These are phyloP conservation scores for Salvelinus namaycush DNA, from an alignment of 2,113 vertebrate species.

Conservation along the genomic window DNA sequence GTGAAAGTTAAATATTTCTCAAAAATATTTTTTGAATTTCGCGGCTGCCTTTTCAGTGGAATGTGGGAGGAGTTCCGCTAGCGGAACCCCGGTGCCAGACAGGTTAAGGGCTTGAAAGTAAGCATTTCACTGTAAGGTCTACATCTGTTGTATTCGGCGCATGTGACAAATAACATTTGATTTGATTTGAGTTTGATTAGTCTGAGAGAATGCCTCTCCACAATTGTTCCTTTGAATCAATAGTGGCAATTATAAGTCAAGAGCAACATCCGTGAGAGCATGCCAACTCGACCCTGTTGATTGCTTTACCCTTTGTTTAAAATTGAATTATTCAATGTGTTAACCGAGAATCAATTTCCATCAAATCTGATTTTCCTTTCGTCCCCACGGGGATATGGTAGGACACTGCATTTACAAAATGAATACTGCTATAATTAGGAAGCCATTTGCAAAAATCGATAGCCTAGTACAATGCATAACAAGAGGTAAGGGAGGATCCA, in stretches of 20 bases:
- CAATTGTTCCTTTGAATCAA: background rate
- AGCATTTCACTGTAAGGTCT: too few species aligned
- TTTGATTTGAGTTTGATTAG: too few species aligned
- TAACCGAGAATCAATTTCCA: slow-evolving; percentile 36
- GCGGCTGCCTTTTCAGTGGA: too few species aligned
- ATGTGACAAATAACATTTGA: too few species aligned
- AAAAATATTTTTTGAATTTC: too few species aligned
- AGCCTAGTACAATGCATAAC: slow-evolving; percentile 32
- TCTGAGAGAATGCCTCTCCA: background rate
- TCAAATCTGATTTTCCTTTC: slow-evolving; percentile 34
- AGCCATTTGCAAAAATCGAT: slow-evolving; percentile 46
- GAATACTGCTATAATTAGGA: slow-evolving; percentile 59
- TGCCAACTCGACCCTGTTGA: slow-evolving; percentile 6
- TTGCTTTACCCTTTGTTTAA: slow-evolving; percentile 41
- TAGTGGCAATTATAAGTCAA: background rate
- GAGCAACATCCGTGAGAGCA: background rate
- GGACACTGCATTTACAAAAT: slow-evolving; percentile 36
- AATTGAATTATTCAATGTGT: background rate
- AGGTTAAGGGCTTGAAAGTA: too few species aligned
- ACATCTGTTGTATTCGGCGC: too few species aligned
- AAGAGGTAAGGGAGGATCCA: slow-evolving; percentile 19
- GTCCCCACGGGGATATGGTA: slow-evolving; percentile 2
- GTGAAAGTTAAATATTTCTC: too few species aligned
- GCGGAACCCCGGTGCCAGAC: too few species aligned
- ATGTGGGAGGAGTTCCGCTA: too few species aligned